A percentile compares a stretch with the other conserved stretches of the same genome.
Conservation (phyloP, 2,797 vertebrate species). For the Loriculus beryllinus region DNA sequence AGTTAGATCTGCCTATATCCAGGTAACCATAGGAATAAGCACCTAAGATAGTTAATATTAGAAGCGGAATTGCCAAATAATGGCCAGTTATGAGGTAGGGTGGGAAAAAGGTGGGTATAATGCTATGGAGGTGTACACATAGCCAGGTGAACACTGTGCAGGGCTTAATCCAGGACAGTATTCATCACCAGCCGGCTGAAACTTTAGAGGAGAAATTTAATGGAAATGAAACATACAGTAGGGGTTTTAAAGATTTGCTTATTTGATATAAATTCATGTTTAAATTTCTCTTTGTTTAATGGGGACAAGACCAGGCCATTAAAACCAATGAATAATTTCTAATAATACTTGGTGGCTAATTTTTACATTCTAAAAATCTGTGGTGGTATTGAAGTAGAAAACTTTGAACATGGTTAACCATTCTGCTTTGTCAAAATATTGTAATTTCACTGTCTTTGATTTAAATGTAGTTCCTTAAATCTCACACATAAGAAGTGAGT, state of each 20-base stretch:
- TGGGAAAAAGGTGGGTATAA: background rate
- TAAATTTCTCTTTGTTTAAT: background rate
- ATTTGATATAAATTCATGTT: background rate
- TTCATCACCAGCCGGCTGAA: background rate
- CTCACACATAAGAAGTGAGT: conserved; percentile 32
- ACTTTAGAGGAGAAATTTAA: background rate
- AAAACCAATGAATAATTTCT: conserved; percentile 20
- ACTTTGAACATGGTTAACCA: conserved; percentile 25
- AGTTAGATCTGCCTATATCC: background rate
- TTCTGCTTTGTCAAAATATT: conserved; percentile 66
- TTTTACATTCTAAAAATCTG: conserved; percentile 10
- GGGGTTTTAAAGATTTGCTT: background rate
- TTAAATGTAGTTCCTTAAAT: conserved; percentile 41
- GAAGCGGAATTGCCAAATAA: background rate
- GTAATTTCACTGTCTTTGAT: conserved; percentile 41
- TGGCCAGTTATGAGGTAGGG: background rate
- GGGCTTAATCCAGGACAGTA: background rate
- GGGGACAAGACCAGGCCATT: background rate
- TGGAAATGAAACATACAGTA: background rate
- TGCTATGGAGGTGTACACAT: background rate
- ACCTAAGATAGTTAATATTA: background rate
- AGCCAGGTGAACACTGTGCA: background rate
- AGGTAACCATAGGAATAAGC: background rate
- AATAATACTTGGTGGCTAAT: conserved; percentile 28
- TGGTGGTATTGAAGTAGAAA: conserved; percentile 15